Conservation (phyloP, 2,888 invertebrate genomes). For the Cryptus viduatorius region DNA sequence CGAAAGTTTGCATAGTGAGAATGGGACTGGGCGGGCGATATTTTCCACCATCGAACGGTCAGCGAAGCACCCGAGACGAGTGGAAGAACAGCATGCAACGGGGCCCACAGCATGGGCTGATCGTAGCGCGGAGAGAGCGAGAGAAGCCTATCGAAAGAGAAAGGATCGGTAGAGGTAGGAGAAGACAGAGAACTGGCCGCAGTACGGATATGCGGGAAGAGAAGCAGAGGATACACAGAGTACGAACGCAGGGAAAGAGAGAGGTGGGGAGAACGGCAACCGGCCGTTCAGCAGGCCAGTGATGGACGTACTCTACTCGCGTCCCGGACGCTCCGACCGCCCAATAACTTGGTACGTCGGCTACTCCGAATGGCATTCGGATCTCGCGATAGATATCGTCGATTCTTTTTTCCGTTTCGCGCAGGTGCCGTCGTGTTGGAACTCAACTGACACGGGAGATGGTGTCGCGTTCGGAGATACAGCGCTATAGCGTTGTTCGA, state of each 20-base stretch:
- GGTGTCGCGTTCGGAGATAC: slow-evolving; percentile 21
- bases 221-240: slow-evolving; percentile 36
- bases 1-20: slow-evolving; percentile 49
- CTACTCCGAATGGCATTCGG: slow-evolving; percentile 68
- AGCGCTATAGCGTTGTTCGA: slow-evolving; percentile 10
- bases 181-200: slow-evolving; percentile 39
- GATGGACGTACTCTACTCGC: slow-evolving; percentile 80
- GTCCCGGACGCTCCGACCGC: slow-evolving; percentile 73
- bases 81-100: slow-evolving; percentile 52
- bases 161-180: slow-evolving; percentile 31
- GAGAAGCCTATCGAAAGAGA: slow-evolving; percentile 48
- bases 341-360: slow-evolving; percentile 74
- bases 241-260: slow-evolving; percentile 46
- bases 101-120: slow-evolving; percentile 56
- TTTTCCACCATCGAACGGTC: slow-evolving; percentile 70
- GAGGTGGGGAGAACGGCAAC: slow-evolving; percentile 27
- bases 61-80: slow-evolving; percentile 65
- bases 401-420: slow-evolving; percentile 66
- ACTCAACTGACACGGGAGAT: slow-evolving; percentile 30
- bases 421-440: slow-evolving; percentile 63
- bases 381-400: slow-evolving; percentile 66
- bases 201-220: slow-evolving; percentile 39
- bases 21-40: slow-evolving; percentile 63
- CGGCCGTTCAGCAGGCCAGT: slow-evolving; percentile 71
- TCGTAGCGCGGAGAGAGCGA: slow-evolving; percentile 64